Base-by-base conservation (phyloP, 2,797 vertebrate genomes). In the Enteromius argenteus region DNA sequence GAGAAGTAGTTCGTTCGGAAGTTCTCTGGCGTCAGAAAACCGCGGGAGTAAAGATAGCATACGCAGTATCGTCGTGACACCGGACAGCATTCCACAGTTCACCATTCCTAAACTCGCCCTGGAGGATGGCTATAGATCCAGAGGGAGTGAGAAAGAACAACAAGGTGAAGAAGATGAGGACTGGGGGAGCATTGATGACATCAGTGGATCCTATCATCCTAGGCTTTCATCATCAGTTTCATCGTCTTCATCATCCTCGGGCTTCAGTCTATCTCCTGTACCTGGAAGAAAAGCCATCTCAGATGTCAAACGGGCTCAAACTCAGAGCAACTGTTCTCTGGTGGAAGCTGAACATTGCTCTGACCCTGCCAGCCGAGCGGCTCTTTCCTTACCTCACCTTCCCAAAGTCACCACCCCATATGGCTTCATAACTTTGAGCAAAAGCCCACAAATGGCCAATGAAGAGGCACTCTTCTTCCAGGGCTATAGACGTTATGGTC, bases 391-490 rank as follows among this genome's bases (percentile, higher is more conserved):
- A 77, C 94, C 95, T 0, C 94, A 96, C 73, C 93, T 97, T 1
- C 79, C 94, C 86, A 97, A 96, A 90, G 91, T 95, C 89, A 95
- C 94, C 87, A 96, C 94, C 3, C 91, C 94, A 0, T 95, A 95
- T 0, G 95, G 95, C 32, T 97, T 97, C 85, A 60, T 96, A 17
- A 93, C 93, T 0, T 64, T 97, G 79, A 95, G 94, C 75, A 94
- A 96, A 84, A 97, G 95, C 73, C 96, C 96, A 5, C 95, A 94
- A 42, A 96, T 96, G 90, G 92, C 85, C 17, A 95, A 92, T 44
- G 96, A 97, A 89, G 95, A 97, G 87, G 95, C 92, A 0, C 93
- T 97, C 1, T 96, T 97, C 93, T 95, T 87, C 85, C 93, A 92
- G 78, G 91, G 91, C 37, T 86, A 75, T 1, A 88, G 89, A 8